Evolutionary conservation across 2,888 invertebrate genomes (phyloP), one percentile per base, ranked within the genome.

Genomic region (Mesorhabditis belari): DNA sequence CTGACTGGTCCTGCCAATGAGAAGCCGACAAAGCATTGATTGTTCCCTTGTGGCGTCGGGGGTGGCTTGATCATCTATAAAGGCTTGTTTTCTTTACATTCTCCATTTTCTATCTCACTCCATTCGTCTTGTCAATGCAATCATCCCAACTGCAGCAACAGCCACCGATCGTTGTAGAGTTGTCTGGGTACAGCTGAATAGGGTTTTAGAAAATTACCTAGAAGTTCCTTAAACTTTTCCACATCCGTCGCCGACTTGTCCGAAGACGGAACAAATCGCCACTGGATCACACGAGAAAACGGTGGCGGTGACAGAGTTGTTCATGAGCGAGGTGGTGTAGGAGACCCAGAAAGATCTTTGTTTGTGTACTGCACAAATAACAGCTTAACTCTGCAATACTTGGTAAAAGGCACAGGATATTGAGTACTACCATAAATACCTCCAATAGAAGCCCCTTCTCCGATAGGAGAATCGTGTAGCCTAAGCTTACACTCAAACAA

Each of bases 81-180:
- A n/a, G n/a, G n/a, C n/a, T n/a, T n/a, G n/a, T n/a, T n/a, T n/a
- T n/a, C n/a, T n/a, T n/a, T n/a, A n/a, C n/a, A n/a, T n/a, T n/a
- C n/a, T n/a, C n/a, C n/a, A n/a, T n/a, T n/a, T n/a, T n/a, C n/a
- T n/a, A n/a, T n/a, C n/a, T n/a, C n/a, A n/a, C n/a, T 9, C 44
- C 5, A 52, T 19, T 35, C n/a, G 44, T 35, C 44, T 9, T 35
- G 25, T 61, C 61, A 6, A 60, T 19, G 23, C 60, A 60, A 26
- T 23, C 60, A 44, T 60, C 70, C 29, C 61, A 52, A 28, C 64
- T 64, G 35, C 70, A 70, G 56, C 70, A 70, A 50, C 70, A 70
- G 62, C 63, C 70, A 24, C 63, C 62, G 29, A 70, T 57, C 44
- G 44, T 17, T 35, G 44, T 35, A 17, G 44, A 17, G 44, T 35